Conservation (phyloP, 2,888 invertebrate species). For the Ophioninae sp. region DNA sequence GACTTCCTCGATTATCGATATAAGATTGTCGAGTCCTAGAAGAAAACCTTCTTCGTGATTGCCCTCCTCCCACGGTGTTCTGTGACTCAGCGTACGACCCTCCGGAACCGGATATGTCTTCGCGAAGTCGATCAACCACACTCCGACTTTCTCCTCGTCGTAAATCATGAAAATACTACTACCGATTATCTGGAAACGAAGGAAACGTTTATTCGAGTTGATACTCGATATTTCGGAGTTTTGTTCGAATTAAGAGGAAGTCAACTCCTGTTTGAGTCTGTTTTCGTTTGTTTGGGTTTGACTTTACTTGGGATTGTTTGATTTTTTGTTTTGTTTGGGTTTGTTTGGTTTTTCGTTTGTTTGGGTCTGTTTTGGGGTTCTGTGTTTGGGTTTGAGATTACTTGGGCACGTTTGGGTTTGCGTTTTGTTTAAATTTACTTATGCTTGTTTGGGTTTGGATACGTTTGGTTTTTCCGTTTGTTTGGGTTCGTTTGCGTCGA, state of each 20-base stretch:
- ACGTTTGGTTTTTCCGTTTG: no score
- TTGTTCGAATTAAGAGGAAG: slow-evolving; percentile 13
- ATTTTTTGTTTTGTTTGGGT: no score
- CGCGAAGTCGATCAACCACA: slow-evolving; percentile 98
- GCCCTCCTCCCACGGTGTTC: slow-evolving; percentile 93
- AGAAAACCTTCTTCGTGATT: slow-evolving; percentile 98
- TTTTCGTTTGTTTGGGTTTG: no score
- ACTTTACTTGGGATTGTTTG: no score
- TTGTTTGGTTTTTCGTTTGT: no score
- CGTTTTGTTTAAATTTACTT: no score
- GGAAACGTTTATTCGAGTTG: not conserved
- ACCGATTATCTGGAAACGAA: slow-evolving; percentile 86
- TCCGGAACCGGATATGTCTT: slow-evolving; percentile 91
- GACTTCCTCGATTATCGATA: slow-evolving; percentile 85
- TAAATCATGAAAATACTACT: slow-evolving; percentile 97
- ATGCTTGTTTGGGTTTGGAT: no score
- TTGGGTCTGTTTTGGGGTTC: no score
- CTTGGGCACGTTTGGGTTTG: no score
- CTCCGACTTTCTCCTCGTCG: slow-evolving; percentile 93
- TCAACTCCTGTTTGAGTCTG: no score
- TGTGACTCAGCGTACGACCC: slow-evolving; percentile 88
- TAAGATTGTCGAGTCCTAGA: slow-evolving; percentile 94
- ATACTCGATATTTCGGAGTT: not conserved
- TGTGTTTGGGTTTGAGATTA: no score
- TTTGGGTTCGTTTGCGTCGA: no score